Percentiles rank a stretch among this genome's conserved stretches.
phyloP scores from a whole-genome alignment of 2,888 invertebrate species.

The Heliconius aoede region DNA sequence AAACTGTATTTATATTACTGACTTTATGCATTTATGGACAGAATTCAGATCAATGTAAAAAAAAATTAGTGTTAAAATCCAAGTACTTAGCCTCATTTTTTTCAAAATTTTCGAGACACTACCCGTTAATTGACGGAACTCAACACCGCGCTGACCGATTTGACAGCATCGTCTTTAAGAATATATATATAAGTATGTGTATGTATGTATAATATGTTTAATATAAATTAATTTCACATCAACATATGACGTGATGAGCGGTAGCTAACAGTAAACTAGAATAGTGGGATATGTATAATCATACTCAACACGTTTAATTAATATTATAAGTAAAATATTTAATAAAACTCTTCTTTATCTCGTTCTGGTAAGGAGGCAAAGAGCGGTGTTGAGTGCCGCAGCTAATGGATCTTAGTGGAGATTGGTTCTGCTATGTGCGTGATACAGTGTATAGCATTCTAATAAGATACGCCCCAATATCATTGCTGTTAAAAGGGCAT shows the following conservation, averaged over 20 bases:
- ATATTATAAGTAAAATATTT: too few relatives aligned
- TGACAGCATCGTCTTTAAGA: too few relatives aligned
- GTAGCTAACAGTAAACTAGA: slow-evolving; percentile 6
- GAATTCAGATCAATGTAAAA: not conserved
- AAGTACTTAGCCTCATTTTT: too few relatives aligned
- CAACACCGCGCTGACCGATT: not conserved
- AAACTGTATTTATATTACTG: not conserved
- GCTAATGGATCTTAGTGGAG: too few relatives aligned
- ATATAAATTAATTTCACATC: slow-evolving; percentile 13
- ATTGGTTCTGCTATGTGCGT: too few relatives aligned
- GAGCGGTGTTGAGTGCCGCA: too few relatives aligned
- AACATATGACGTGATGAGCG: slow-evolving; percentile 4
- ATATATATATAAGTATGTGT: too few relatives aligned
- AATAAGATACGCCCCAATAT: too few relatives aligned
- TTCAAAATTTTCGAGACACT: not conserved
- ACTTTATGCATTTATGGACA: not conserved
- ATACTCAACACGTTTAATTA: not conserved
- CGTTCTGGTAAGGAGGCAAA: too few relatives aligned
- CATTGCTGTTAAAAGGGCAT: too few relatives aligned
- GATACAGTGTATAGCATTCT: too few relatives aligned
- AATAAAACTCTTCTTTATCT: too few relatives aligned
- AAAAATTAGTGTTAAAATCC: not conserved
- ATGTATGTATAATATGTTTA: not conserved
- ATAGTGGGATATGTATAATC: not conserved
- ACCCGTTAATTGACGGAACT: not conserved